These are phyloP conservation scores for Syngnathus typhle DNA, from an alignment of 2,113 vertebrate genomes.

Conservation along the genomic window DNA sequence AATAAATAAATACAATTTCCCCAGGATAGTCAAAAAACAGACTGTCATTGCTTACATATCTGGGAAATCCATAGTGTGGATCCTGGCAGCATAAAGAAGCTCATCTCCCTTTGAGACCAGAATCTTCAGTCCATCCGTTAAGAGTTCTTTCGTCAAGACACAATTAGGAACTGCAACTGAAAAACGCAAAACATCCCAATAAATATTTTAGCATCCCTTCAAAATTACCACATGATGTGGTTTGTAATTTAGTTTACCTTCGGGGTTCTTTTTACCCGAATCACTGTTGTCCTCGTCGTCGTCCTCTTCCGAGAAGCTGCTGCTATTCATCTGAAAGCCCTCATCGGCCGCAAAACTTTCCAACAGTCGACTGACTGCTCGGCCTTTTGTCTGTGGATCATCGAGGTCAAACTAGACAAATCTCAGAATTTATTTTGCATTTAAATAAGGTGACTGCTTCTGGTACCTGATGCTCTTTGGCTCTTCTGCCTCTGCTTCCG, in stretches of 20 bases:
- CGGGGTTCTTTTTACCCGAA: constrained; percentile 44
- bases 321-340: constrained; percentile 84
- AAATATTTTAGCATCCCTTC: not conserved
- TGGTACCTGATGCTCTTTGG: constrained; percentile 71
- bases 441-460: not conserved
- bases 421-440: not conserved
- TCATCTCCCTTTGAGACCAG: constrained; percentile 92
- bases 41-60: constrained; percentile 78
- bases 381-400: constrained; percentile 74
- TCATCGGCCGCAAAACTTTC: constrained; percentile 88
- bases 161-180: constrained; percentile 70
- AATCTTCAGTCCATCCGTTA: constrained; percentile 86
- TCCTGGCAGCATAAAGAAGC: constrained; percentile 84
- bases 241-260: constrained; percentile 29
- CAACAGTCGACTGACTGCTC: constrained; percentile 85
- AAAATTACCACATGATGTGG: not conserved
- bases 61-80: constrained; percentile 81
- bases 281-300: constrained; percentile 64
- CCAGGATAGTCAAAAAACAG: not conserved
- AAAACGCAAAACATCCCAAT: constrained; percentile 5
- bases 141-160: constrained; percentile 81
- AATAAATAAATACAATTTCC: too few relatives aligned
- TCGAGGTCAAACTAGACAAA: not conserved
- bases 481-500: constrained; percentile 72
- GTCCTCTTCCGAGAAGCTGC: constrained; percentile 79